Evolutionary conservation across 2,797 vertebrate genomes (phyloP), one percentile per base, ranked within the genome.

Genomic region (Molossus molossus): DNA sequence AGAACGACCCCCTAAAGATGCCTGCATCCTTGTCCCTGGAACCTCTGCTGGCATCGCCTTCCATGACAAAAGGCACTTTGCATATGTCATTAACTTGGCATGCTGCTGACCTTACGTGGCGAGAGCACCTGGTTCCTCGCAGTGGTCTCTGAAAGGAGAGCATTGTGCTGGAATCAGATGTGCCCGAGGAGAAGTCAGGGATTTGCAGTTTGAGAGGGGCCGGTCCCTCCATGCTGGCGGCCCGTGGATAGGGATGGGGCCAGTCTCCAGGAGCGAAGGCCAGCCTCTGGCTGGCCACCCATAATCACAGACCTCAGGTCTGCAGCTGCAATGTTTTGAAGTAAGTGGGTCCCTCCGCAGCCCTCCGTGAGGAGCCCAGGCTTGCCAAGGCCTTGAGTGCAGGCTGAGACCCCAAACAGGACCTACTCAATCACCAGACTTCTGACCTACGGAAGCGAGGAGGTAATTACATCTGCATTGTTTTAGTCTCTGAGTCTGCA

Each of bases 211-310:
- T 21, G 6, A 45, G 12, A 57, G 18, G n/a, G 23, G 18, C 12
- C 37, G 1, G 1, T 21, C 21, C 5, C 33, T 45, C 11, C 21
- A 1, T 87, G 37, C 17, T 65, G 29, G 18, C 8, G 0, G 33
- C 18, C 5, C 2, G 0, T 1, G 2, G 37, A 25, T 17, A 58
- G 4, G 2, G 14, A 9, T 8, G 4, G 13, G 3, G 0, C 7
- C 0, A 9, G 7, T 40, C 58, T 80, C 13, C 40, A 48, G 13
- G 18, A 60, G 9, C 11, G 7, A 62, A 58, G 17, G 6, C 14
- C 6, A 33, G 23, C 5, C 4, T n/a, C 62, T 53, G 13, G 25
- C 9, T 48, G 29, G 27, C 9, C 48, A 12, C 12, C 9, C 23
- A 18, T 18, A 57, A 7, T 37, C 11, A 3, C 6, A 9, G 48